Percentiles rank a stretch among this genome's conserved stretches.
Evolutionary conservation across 2,888 invertebrate genomes (phyloP).

Genomic region (Drosophila paranaensis): DNA sequence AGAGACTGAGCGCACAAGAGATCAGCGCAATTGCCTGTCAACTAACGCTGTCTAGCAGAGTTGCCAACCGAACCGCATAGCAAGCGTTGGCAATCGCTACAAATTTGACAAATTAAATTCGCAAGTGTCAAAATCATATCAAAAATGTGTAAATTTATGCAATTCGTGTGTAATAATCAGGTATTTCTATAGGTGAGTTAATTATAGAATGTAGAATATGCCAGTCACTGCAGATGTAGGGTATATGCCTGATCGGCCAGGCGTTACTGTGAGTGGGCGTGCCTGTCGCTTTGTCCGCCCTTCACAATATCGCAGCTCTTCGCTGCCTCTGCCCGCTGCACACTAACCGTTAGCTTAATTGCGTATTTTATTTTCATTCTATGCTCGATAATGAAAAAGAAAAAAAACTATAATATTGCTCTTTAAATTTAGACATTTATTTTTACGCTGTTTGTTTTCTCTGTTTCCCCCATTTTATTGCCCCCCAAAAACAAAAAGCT

Average conservation of each 20-base stretch:
- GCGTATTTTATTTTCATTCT: slow-evolving; percentile 67
- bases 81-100: neutral
- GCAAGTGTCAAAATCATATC: neutral
- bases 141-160: neutral
- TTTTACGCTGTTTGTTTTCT: slow-evolving; percentile 33
- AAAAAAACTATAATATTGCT: slow-evolving; percentile 20
- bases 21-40: slow-evolving; percentile 15
- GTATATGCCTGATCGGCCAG: slow-evolving; percentile 1
- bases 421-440: slow-evolving; percentile 56
- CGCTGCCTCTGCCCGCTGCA: slow-evolving; percentile 5
- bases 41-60: slow-evolving; percentile 12
- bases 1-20: slow-evolving; percentile 3
- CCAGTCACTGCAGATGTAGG: neutral
- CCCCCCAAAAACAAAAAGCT: slow-evolving; percentile 29
- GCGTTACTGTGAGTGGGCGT: slow-evolving; percentile 11
- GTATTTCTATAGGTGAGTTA: too few relatives aligned
- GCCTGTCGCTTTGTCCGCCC: slow-evolving; percentile 31
- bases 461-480: slow-evolving; percentile 17
- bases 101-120: neutral
- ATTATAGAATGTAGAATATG: too few relatives aligned
- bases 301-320: slow-evolving; percentile 12
- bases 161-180: neutral
- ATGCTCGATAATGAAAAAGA: slow-evolving; percentile 18
- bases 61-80: slow-evolving; percentile 16
- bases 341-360: slow-evolving; percentile 36